A percentile compares a stretch with the other conserved stretches of the same genome.
Evolutionary conservation across 2,888 invertebrate species (phyloP).

Genomic region (Glaucopsyche alexis): DNA sequence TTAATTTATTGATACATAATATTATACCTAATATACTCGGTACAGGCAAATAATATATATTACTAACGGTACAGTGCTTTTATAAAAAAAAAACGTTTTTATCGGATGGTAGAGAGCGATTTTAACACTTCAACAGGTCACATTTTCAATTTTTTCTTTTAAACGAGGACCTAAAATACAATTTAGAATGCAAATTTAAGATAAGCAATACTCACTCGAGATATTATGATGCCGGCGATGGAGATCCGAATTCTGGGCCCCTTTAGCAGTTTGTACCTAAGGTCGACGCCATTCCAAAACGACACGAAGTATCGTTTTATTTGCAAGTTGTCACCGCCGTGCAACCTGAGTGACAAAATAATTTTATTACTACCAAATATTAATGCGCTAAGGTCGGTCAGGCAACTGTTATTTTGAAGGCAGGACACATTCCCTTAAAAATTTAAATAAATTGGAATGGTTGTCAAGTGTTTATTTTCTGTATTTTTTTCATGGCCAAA

Average conservation of each 20-base stretch:
- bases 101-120: background rate
- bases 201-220: conserved; percentile 84
- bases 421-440: background rate
- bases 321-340: conserved; percentile 88
- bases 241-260: conserved; percentile 95
- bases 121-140: background rate
- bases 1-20: too few species aligned
- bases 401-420: background rate
- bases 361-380: conserved; percentile 32
- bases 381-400: background rate
- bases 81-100: background rate
- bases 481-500: background rate
- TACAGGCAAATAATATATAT: too few species aligned
- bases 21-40: too few species aligned
- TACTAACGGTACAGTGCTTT: too few species aligned
- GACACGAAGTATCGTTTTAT: conserved; percentile 96
- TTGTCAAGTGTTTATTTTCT: background rate
- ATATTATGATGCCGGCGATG: conserved; percentile 97
- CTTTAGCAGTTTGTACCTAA: conserved; percentile 93
- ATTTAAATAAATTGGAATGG: background rate
- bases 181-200: background rate
- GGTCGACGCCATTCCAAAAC: conserved; percentile 97
- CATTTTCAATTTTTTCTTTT: background rate
- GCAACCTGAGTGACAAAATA: conserved; percentile 74
- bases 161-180: background rate